These are phyloP conservation scores for Nilaparvata lugens DNA, from an alignment of 1,140 invertebrate genomes.

Conservation along the genomic window DNA sequence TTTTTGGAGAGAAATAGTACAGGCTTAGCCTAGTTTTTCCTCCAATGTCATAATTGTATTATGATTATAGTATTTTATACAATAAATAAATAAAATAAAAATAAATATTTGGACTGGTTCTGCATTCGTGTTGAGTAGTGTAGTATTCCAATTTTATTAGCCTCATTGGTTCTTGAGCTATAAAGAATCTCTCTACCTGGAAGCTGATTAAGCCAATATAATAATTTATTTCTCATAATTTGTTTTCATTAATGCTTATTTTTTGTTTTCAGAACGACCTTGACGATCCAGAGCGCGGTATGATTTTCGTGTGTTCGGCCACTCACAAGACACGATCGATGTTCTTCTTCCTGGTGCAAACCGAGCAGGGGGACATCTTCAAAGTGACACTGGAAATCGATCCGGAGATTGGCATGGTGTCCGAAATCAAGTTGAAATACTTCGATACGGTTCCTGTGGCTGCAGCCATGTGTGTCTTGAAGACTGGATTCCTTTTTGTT, in stretches of 20 bases:
- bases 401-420: conserved; percentile 83
- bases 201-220: too few species aligned
- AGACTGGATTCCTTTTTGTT: conserved; percentile 98
- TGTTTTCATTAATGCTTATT: not conserved
- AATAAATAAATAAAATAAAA: too few species aligned
- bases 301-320: conserved; percentile 99
- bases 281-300: conserved; percentile 97
- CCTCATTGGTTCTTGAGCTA: too few species aligned
- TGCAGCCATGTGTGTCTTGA: conserved; percentile 92
- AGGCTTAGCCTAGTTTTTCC: too few species aligned
- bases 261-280: conserved; percentile 71
- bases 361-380: conserved; percentile 96
- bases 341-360: conserved; percentile 94
- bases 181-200: too few species aligned
- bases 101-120: too few species aligned
- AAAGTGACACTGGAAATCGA: conserved; percentile 98
- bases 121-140: too few species aligned
- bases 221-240: too few species aligned
- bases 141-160: too few species aligned
- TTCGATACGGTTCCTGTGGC: conserved; percentile 99
- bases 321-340: conserved; percentile 99
- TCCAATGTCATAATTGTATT: too few species aligned
- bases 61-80: too few species aligned
- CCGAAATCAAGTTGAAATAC: conserved; percentile 98
- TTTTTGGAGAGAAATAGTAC: too few species aligned